Evolutionary conservation across 2,797 vertebrate species (phyloP).

Genomic region (Gallinago stenura): DNA sequence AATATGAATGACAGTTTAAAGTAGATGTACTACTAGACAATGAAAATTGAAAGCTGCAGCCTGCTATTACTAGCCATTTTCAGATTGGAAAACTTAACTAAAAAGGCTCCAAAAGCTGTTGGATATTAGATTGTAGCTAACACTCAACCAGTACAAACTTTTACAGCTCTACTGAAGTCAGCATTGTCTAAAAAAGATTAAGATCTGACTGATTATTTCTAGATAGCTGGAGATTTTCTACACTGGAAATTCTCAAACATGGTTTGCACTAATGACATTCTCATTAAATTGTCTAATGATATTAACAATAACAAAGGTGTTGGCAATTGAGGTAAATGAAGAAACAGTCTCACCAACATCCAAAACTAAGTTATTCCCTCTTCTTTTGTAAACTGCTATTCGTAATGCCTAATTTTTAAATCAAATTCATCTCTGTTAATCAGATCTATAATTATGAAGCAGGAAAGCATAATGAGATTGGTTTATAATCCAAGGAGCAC

Average conservation of each 20-base stretch:
- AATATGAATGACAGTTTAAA: neutral
- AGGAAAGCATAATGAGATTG: conserved; percentile 61
- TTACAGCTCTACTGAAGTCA: neutral
- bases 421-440: conserved; percentile 60
- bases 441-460: conserved; percentile 73
- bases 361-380: conserved; percentile 6
- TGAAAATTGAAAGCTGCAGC: neutral
- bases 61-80: neutral
- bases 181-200: neutral
- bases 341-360: conserved; percentile 3
- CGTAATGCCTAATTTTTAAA: conserved; percentile 60
- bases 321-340: neutral
- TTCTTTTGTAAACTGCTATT: conserved; percentile 39
- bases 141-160: neutral
- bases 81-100: neutral
- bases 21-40: neutral
- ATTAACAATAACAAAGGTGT: neutral
- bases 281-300: neutral
- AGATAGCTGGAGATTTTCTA: neutral
- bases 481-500: conserved; percentile 21
- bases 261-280: neutral
- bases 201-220: neutral
- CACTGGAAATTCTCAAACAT: neutral
- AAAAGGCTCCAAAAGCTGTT: neutral
- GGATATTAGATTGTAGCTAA: neutral